Evolutionary conservation across 1,140 invertebrate genomes (phyloP).

Genomic region (Diachasma alloeum): DNA sequence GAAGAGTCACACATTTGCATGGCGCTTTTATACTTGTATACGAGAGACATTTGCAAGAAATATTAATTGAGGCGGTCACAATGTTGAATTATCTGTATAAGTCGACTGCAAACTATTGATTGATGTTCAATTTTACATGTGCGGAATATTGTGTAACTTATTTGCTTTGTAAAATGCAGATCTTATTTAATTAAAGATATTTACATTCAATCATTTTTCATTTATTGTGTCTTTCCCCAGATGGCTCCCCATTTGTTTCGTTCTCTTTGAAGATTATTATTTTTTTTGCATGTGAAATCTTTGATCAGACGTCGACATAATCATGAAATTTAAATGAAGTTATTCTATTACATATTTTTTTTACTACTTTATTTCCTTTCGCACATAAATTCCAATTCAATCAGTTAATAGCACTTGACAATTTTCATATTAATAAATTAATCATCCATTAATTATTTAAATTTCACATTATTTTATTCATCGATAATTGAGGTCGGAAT

Average conservation of each 20-base stretch:
- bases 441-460: too few species aligned
- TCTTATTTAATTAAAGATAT: constrained; percentile 63
- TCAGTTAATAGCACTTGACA: too few species aligned
- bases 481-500: too few species aligned
- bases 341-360: not conserved
- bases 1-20: not conserved
- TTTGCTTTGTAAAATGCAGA: constrained; percentile 67
- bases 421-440: too few species aligned
- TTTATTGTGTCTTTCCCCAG: too few species aligned
- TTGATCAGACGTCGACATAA: too few species aligned
- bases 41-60: not conserved
- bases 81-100: not conserved
- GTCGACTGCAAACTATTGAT: not conserved
- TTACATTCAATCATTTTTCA: not conserved
- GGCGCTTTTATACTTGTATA: not conserved
- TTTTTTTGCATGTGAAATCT: too few species aligned
- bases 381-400: not conserved
- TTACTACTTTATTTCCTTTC: too few species aligned
- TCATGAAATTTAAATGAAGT: too few species aligned
- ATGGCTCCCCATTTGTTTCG: not conserved
- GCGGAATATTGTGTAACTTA: constrained; percentile 56
- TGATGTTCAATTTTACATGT: not conserved
- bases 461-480: too few species aligned
- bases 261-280: not conserved
- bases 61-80: not conserved